Evolutionary conservation across 2,888 invertebrate species (phyloP), one percentile per base, ranked within the genome.

Genomic region (Drosophila pullipes): DNA sequence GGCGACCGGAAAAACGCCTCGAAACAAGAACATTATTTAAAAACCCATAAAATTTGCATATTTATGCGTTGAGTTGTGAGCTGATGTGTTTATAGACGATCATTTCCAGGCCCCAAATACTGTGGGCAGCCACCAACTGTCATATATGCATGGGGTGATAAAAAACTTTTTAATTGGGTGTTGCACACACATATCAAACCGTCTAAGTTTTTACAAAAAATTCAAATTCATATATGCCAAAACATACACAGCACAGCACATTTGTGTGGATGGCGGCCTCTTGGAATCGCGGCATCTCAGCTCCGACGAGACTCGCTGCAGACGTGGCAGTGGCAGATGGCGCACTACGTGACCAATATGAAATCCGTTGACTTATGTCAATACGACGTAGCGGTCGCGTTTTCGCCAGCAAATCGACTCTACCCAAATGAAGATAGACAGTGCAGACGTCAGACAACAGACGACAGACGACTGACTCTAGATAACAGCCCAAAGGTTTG

Each of bases 341-440:
- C 55, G 64, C 63, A 65, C 69, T 90, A 88, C 87, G 87, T 88
- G 87, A 89, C 90, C 91, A 91, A 91, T 85, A 82, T 69, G 67
- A 90, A 88, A 88, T 88, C 87, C 91, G 86, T 85, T 91, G 87
- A 91, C 87, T 88, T 88, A 88, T 78, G 86, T 89, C 89, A 85
- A 91, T 83, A 83, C 76, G 81, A 85, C 74, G 89, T 76, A 76
- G 77, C 73, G 69, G 75, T 75, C 77, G 85, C 81, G 69, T 80
- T 88, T 85, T 74, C 76, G 90, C 75, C 83, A 83, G 86, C 69
- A 83, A 83, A 89, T 83, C 85, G 90, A 87, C 91, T 89, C 81
- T 69, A 73, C 87, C 87, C 76, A 82, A 85, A 85, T 85, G 91
- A 85, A 91, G 91, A 85, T 87, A 85, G 91, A 87, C 88, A 82